Base-by-base conservation (phyloP, 2,797 vertebrate genomes). In the Carduelis carduelis region DNA sequence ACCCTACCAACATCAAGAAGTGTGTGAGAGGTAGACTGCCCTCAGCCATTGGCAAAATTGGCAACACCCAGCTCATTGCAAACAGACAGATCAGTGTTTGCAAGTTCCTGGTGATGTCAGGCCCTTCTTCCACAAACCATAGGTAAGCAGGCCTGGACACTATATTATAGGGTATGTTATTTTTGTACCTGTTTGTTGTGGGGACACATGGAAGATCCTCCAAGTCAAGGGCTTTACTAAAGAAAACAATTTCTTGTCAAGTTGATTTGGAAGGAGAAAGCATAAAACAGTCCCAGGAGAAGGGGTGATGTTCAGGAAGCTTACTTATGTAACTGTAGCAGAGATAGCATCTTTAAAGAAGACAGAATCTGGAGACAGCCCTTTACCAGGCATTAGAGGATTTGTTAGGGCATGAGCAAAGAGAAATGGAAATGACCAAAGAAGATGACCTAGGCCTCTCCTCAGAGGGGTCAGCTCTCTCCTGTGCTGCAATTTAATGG, bases 361-460 rank as follows among this genome's bases (percentile, higher is more conserved):
- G 30, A 59, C n/a, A 91, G 55, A 41, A 39, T 81, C 72, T 35
- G 92, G 70, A 77, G 35, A 53, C 46, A 90, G 46, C 16, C 20
- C 34, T 90, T 94, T 83, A 87, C 91, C 80, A 87, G 65, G 57
- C 61, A 52, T 71, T 71, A 55, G 84, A 23, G 72, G 32, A 90
- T 89, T 87, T 93, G 76, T 46, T 52, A 59, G 43, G 43, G 69
- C 9, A 35, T 68, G 66, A 91, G 76, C 5, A 90, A 94, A 90
- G 85, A 93, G 32, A 90, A 92, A 87, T 68, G 34, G 80, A 92
- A 95, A 82, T 22, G 22, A 84, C 71, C 93, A 83, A 94, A 84
- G 53, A 49, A 64, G 43, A 91, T 64, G 60, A 87, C 13, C 8
- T 74, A 72, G 87, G 63, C 79, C 89, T 93, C 92, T 84, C 59